Evolutionary conservation across 2,113 vertebrate species (phyloP), one percentile per base, ranked within the genome.

Genomic region (Electrona antarctica): DNA sequence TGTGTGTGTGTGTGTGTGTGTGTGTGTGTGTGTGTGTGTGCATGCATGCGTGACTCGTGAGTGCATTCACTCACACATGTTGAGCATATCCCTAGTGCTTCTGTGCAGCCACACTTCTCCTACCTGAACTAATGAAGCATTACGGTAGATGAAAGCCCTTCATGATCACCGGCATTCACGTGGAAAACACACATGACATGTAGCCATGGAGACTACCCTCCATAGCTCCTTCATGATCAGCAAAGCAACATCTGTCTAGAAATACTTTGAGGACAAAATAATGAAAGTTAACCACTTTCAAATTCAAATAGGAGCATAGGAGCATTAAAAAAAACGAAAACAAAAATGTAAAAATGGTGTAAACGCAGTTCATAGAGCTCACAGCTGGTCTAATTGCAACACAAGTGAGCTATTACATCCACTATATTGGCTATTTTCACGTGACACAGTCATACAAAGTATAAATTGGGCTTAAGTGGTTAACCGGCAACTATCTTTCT

Each of bases 111-210:
- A 83, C 78, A 59, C 63, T 45, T 14, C 8, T 56, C 13, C 13
- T 73, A 66, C 60, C 47, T 64, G 71, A 69, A 82, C 78, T 60
- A 60, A 77, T 69, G 64, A 70, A 58, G 65, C 48, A 60, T 77
- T 83, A 59, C 76, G 64, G 67, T 56, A 79, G 75, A 21, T 49
- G 12, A 62, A 73, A 60, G 69, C 41, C n/a, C 55, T 7, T 21
- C 21, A 49, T 55, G 69, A 81, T 81, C 71, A 73, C 65, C 69
- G 47, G 60, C 67, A 82, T 69, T 84, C 49, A 68, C 68, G 71
- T 81, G 62, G 81, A 76, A 85, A 87, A 81, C 84, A 41, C 51
- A 81, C 62, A 41, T 41, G 52, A 13, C 47, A 77, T 46, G 15
- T 50, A 54, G 15, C 21, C 21, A 62, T 4, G 41, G 21, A 77